Percentiles rank a stretch among this genome's conserved stretches.
Conservation (phyloP, 2,797 vertebrate genomes). For the Rhinogobio ventralis region DNA sequence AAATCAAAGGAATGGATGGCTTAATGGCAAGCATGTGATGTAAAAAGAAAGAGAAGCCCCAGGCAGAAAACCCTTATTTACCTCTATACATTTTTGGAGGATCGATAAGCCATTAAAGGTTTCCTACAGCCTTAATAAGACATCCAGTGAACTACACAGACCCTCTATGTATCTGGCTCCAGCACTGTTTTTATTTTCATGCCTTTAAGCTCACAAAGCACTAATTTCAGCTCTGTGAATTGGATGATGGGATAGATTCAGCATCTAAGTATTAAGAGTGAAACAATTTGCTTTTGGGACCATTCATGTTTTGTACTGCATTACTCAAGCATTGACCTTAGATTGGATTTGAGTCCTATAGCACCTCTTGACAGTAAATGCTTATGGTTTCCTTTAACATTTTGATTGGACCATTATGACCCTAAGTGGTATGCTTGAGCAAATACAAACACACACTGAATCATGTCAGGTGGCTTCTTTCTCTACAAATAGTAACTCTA, state of each 20-base stretch:
- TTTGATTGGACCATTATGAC: neutral
- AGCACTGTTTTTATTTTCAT: slow-evolving; percentile 21
- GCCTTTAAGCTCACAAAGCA: slow-evolving; percentile 19
- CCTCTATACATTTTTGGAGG: slow-evolving; percentile 32
- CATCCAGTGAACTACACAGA: slow-evolving; percentile 6
- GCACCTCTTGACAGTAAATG: neutral
- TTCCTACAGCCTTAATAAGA: slow-evolving; percentile 47
- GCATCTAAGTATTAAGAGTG: neutral
- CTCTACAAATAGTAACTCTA: neutral
- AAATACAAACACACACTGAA: neutral
- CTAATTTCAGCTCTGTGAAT: slow-evolving; percentile 21
- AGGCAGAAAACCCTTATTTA: slow-evolving; percentile 38
- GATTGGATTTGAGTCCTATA: neutral
- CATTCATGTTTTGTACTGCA: neutral
- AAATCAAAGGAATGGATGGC: slow-evolving; percentile 36
- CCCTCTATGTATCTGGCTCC: neutral
- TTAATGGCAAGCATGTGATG: slow-evolving; percentile 28
- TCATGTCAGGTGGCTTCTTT: neutral
- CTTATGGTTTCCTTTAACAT: too few relatives aligned
- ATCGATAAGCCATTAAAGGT: slow-evolving; percentile 61
- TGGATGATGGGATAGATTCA: slow-evolving; percentile 3
- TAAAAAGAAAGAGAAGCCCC: slow-evolving; percentile 20
- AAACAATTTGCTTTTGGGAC: slow-evolving; percentile 15
- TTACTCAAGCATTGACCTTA: neutral
- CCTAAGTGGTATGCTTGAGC: neutral